A percentile compares a stretch with the other conserved stretches of the same genome.
phyloP scores from a whole-genome alignment of 2,888 invertebrate species.

The Rotaria magnacalcarata region DNA sequence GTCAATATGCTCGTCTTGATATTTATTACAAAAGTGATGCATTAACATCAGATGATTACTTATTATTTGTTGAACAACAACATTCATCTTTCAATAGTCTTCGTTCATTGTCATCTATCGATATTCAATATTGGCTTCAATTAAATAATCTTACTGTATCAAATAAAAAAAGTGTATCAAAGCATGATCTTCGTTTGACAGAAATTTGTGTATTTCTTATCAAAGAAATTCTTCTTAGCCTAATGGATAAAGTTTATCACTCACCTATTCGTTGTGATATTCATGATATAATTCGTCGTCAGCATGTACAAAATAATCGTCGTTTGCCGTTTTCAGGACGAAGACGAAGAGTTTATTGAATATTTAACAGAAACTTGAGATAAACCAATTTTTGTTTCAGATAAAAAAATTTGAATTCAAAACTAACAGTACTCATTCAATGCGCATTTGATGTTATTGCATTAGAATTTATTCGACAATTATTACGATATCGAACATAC shows the following conservation, averaged over 20 bases:
- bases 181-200: background rate
- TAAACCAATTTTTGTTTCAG: background rate
- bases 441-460: conserved; percentile 52
- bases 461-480: conserved; percentile 51
- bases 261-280: background rate
- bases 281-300: background rate
- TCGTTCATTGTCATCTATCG: background rate
- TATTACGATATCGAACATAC: conserved; percentile 50
- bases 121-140: background rate
- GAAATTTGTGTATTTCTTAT: background rate
- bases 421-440: conserved; percentile 48
- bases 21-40: background rate
- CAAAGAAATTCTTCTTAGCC: conserved; percentile 17
- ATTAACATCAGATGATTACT: background rate
- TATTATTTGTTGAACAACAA: conserved; percentile 3
- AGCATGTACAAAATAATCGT: background rate
- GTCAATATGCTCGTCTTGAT: conserved; percentile 34
- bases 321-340: background rate
- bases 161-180: background rate
- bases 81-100: background rate
- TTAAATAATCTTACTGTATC: background rate
- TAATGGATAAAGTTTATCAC: conserved; percentile 13
- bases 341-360: background rate
- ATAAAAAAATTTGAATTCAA: background rate
- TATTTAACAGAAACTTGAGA: too few species aligned